Evolutionary conservation across 2,113 vertebrate genomes (phyloP), one percentile per base, ranked within the genome.

Genomic region (Sander vitreus): DNA sequence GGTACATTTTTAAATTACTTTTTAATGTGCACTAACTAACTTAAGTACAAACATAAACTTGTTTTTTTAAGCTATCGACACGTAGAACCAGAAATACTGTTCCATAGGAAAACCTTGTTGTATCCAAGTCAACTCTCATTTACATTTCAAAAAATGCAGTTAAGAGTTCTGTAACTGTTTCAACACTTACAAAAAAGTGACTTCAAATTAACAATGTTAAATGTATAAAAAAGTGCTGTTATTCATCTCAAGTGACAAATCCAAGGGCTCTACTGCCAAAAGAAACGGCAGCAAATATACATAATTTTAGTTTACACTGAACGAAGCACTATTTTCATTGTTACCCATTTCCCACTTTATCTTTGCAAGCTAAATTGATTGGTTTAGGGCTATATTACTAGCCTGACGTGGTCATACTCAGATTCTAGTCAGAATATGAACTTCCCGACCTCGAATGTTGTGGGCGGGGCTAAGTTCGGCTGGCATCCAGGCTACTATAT

Each of bases 221-320:
- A 69, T 54, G n/a, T 23, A 51, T 21, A 30, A 6, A 85, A 85
- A 90, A 71, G 65, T 90, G 68, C 78, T n/a, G 68, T 50, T 78
- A 30, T 9, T 65, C 3, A 62, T 21, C 13, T 60, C 3, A 18
- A 86, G 81, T 85, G 79, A 55, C 53, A 65, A 82, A 76, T 69
- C 25, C 25, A 64, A 51, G 11, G 11, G 19, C 23, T 23, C 7
- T 54, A 16, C 43, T 66, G 55, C 36, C 9, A 62, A 30, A 30
- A 67, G 23, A 51, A 57, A 69, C 59, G 58, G 27, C 13, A 63
- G 21, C 19, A 15, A 51, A 27, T 8, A 23, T 2, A 16, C 8
- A 60, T 13, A n/a, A 80, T 73, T 36, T 62, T 54, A 54, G 25
- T 73, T 68, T 45, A n/a, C 1, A 64, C 25, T 57, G 39, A 15